Base-by-base conservation (phyloP, 2,888 invertebrate species). In the Diarsia brunnea region DNA sequence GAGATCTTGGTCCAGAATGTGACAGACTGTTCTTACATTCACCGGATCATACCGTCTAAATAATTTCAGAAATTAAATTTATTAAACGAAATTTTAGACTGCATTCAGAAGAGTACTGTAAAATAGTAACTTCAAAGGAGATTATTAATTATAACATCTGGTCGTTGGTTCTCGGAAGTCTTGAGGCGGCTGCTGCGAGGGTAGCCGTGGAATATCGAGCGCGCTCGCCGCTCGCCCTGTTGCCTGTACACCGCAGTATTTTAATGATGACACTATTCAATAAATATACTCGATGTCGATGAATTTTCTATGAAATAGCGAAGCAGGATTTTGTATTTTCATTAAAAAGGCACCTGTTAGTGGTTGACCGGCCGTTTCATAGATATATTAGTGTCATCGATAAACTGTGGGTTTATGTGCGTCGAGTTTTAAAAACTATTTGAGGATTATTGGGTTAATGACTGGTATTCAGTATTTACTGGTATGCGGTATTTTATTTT, bases 91-190 rank as follows among this genome's bases (percentile, higher is more conserved):
- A 53, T 60, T 49, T 51, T 1, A 43, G 38, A 43, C 55, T 73
- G 73, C 63, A 51, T 69, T 72, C 16, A 53, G 43, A 64, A 45
- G 27, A 67, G 31, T 55, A 65, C 47, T 75, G 67, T 55, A 78
- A 67, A 79, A 78, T 74, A 77, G 71, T 78, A 73, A 85, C 77
- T 83, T 86, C 76, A 86, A 85, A 79, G 82, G 75, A 83, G 73
- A 87, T 89, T 90, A 89, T 89, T 90, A 89, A 88, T 84, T 81
- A 87, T 86, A 89, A 81, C 89, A 89, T 89, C 88, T 90, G 90
- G 90, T 86, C 86, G 89, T 87, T 89, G 89, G 90, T 89, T 91
- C 90, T 88, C 84, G 81, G 86, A 87, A 88, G 89, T 87, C 76
- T 87, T 82, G 78, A 74, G 81, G 73, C 72, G 61, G 68, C 60